A percentile compares a stretch with the other conserved stretches of the same genome.
Evolutionary conservation across 1,140 invertebrate genomes (phyloP).

Genomic region (Drosophila leontia): DNA sequence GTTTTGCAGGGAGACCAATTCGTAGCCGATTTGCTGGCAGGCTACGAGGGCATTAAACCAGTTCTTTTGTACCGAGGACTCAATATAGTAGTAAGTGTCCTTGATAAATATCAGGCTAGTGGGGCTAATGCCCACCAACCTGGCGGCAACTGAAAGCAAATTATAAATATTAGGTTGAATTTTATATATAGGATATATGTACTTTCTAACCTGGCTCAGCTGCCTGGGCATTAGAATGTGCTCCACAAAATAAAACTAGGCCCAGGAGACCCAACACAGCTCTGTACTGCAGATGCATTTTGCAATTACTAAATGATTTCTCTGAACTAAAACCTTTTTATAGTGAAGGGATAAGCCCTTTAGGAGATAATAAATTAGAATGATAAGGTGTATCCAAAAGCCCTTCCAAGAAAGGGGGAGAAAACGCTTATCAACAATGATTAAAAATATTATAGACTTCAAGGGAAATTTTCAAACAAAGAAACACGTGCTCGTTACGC

Average conservation of each 20-base stretch:
- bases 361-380: not conserved
- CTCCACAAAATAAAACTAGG: not conserved
- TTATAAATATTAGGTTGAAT: not conserved
- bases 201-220: too few relatives aligned
- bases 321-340: not conserved
- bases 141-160: not conserved
- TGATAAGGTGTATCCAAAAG: not conserved
- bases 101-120: not conserved
- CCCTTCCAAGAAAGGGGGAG: too few relatives aligned
- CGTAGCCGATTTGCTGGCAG: not conserved
- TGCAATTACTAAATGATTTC: not conserved
- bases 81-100: not conserved
- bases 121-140: not conserved
- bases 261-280: not conserved
- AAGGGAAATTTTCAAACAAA: not conserved
- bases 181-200: too few relatives aligned
- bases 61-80: not conserved
- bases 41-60: slow-evolving; percentile 3
- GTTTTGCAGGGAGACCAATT: not conserved
- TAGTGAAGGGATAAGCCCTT: not conserved
- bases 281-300: not conserved
- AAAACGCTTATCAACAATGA: too few relatives aligned
- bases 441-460: not conserved
- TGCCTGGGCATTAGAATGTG: too few relatives aligned
- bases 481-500: not conserved